Evolutionary conservation across 1,140 invertebrate genomes (phyloP).

Genomic region (Drosophila simulans): DNA sequence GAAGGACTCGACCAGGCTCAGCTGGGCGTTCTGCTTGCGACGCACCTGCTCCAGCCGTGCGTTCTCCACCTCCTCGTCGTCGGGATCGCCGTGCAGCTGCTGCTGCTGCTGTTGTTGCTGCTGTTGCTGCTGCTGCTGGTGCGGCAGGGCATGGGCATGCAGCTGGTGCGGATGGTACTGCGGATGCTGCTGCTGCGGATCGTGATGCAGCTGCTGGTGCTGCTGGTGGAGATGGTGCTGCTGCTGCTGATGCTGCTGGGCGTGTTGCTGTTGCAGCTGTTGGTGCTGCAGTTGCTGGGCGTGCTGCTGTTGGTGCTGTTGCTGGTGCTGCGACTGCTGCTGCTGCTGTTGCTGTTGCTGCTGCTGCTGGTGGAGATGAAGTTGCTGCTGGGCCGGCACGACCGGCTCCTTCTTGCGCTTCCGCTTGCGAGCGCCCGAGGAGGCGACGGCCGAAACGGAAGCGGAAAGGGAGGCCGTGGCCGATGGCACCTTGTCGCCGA

Average conservation of each 20-base stretch:
- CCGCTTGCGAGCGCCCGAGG: constrained; percentile 56
- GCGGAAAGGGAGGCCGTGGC: not conserved
- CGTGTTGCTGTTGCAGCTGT: constrained; percentile 21
- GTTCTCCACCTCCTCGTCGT: constrained; percentile 71
- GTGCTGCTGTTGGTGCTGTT: constrained; percentile 19
- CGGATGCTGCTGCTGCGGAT: constrained; percentile 48
- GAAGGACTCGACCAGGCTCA: constrained; percentile 82
- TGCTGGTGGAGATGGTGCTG: constrained; percentile 31
- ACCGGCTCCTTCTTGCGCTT: constrained; percentile 71
- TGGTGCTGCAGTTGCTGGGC: constrained; percentile 43
- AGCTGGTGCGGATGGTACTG: constrained; percentile 58
- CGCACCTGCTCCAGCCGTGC: constrained; percentile 68
- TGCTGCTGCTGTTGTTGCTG: constrained; percentile 54
- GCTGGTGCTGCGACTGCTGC: constrained; percentile 23
- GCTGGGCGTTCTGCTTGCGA: constrained; percentile 80
- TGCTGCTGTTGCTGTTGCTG: constrained; percentile 20
- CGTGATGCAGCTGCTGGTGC: constrained; percentile 53
- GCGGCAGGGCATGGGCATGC: constrained; percentile 55
- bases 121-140: constrained; percentile 49
- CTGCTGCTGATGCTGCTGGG: constrained; percentile 13
- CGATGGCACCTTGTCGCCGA: constrained; percentile 69
- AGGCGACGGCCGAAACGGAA: not conserved
- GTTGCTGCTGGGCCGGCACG: constrained; percentile 10
- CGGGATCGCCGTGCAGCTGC: constrained; percentile 48
- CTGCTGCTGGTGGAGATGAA: constrained; percentile 28